These are phyloP conservation scores for Crossocerus cetratus DNA, from an alignment of 2,888 invertebrate genomes.

Conservation along the genomic window DNA sequence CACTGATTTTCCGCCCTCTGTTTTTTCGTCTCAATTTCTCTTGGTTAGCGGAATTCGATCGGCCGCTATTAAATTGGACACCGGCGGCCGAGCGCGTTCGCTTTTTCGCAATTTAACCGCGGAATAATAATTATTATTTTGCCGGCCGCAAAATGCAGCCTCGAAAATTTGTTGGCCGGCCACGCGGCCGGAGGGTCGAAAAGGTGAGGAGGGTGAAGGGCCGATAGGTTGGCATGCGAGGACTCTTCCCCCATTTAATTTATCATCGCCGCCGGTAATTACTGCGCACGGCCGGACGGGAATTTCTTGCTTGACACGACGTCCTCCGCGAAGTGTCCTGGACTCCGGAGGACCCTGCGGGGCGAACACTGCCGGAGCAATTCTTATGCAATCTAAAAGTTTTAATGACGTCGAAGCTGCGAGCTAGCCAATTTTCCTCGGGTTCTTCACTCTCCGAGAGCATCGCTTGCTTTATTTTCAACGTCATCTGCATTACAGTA, in stretches of 20 bases:
- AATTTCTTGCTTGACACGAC: slow-evolving; percentile 61
- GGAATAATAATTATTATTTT: slow-evolving; percentile 1
- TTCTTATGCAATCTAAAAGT: slow-evolving; percentile 76
- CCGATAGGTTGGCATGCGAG: background rate
- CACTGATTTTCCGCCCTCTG: background rate
- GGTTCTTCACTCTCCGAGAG: slow-evolving; percentile 28
- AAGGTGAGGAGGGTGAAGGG: background rate
- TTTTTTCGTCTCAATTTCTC: too few species aligned
- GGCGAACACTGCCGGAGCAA: slow-evolving; percentile 47
- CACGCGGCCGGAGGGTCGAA: slow-evolving; percentile 2
- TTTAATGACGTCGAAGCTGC: slow-evolving; percentile 73
- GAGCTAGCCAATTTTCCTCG: slow-evolving; percentile 68
- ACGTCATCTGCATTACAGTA: too few species aligned
- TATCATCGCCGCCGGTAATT: slow-evolving; percentile 67
- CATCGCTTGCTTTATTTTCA: too few species aligned
- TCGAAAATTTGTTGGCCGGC: slow-evolving; percentile 40
- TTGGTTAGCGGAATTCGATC: background rate
- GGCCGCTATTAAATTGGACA: background rate
- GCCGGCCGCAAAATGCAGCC: slow-evolving; percentile 4
- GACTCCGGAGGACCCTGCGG: background rate
- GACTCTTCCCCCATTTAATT: slow-evolving; percentile 54
- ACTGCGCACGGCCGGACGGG: slow-evolving; percentile 60
- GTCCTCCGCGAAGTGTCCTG: slow-evolving; percentile 47
- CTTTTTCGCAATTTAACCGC: slow-evolving; percentile 12
- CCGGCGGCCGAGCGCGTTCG: background rate